These are phyloP conservation scores for Cephus spinipes DNA, from an alignment of 2,888 invertebrate species.

Conservation along the genomic window DNA sequence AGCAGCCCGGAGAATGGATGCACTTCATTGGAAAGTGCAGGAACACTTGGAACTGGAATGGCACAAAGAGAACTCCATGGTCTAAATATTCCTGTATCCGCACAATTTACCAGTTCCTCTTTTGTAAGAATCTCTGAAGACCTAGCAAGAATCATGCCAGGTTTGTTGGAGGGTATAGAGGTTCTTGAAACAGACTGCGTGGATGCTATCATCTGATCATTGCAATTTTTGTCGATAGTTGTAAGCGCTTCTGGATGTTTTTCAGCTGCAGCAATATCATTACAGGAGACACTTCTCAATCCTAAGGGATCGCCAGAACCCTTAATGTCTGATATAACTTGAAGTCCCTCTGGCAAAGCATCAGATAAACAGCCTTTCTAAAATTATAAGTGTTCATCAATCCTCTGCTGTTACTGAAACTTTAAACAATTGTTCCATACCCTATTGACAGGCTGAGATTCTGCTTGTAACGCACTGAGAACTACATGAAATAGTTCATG, in stretches of 20 bases:
- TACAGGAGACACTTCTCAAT: constrained; percentile 59
- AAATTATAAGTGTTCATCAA: constrained; percentile 17
- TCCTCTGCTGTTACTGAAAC: no score
- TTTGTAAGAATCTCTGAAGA: constrained; percentile 54
- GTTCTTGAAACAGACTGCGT: constrained; percentile 51
- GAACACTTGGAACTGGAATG: constrained; percentile 47
- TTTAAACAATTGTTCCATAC: constrained; percentile 56
- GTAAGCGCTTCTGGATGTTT: constrained; percentile 36
- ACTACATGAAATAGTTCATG: constrained; percentile 93
- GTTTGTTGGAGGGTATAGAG: constrained; percentile 44
- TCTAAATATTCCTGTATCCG: constrained; percentile 38
- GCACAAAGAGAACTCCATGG: constrained; percentile 57
- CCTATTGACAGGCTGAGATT: constrained; percentile 75
- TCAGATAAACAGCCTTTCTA: constrained; percentile 82
- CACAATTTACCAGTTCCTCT: constrained; percentile 27
- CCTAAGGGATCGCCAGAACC: constrained; percentile 49
- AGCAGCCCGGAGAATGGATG: constrained; percentile 82
- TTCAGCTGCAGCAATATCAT: constrained; percentile 53
- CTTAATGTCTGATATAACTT: constrained; percentile 41
- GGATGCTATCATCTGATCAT: constrained; percentile 40
- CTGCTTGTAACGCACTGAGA: constrained; percentile 90
- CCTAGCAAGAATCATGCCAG: constrained; percentile 61
- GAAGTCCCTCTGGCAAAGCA: constrained; percentile 68
- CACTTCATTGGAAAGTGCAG: constrained; percentile 55
- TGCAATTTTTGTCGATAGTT: constrained; percentile 43